Conservation (phyloP, 2,888 invertebrate species). For the Polyploca ridens region DNA sequence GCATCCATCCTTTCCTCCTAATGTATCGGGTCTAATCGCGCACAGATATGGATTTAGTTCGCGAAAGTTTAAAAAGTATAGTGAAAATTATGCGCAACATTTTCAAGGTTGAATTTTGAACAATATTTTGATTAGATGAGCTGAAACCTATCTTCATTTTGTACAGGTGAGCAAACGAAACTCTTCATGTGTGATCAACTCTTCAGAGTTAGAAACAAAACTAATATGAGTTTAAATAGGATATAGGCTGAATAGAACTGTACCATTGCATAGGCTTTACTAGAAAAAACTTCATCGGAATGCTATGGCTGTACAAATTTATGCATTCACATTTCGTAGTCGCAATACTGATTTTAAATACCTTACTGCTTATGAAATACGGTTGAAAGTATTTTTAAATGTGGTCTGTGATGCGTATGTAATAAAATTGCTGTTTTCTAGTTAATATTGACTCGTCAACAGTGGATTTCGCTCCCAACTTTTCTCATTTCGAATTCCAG, state of each 20-base stretch:
- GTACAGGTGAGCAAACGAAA: background rate
- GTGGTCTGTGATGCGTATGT: background rate
- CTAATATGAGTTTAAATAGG: conserved; percentile 17
- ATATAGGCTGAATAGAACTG: conserved; percentile 41
- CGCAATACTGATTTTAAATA: conserved; percentile 16
- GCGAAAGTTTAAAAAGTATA: too few species aligned
- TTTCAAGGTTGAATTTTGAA: too few species aligned
- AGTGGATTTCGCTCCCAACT: conserved; percentile 76
- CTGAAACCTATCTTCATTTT: background rate
- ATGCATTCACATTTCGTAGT: conserved; percentile 37
- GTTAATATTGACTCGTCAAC: conserved; percentile 82
- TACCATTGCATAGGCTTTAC: conserved; percentile 54
- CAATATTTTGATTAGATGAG: too few species aligned
- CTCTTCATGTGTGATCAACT: conserved; percentile 4
- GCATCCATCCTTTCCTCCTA: too few species aligned
- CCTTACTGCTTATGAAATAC: conserved; percentile 13
- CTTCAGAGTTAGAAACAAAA: conserved; percentile 11
- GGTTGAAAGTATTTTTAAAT: conserved; percentile 8
- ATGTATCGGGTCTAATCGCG: too few species aligned
- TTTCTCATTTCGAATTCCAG: conserved; percentile 80
- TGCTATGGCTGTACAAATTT: conserved; percentile 41
- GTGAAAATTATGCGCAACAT: too few species aligned
- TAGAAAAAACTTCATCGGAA: conserved; percentile 80
- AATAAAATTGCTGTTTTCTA: conserved; percentile 54
- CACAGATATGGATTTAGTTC: too few species aligned